A percentile compares a stretch with the other conserved stretches of the same genome.
These are phyloP conservation scores for Gallinago stenura DNA, from an alignment of 2,797 vertebrate genomes.

Conservation along the genomic window DNA sequence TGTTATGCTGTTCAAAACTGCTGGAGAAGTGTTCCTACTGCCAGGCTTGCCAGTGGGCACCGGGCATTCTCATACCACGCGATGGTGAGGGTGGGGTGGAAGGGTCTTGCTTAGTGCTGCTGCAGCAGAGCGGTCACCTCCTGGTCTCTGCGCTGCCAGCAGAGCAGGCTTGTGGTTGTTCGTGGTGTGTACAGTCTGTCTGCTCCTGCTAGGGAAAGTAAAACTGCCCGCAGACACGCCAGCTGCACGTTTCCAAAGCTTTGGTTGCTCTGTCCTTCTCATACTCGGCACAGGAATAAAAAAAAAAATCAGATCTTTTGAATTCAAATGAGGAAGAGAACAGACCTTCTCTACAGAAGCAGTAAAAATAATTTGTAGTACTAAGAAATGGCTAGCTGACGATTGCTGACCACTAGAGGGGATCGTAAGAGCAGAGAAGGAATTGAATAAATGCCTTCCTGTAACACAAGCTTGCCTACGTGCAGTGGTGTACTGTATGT, in stretches of 20 bases:
- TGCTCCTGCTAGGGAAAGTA: neutral
- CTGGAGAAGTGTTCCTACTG: neutral
- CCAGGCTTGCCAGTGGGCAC: neutral
- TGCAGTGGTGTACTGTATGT: neutral
- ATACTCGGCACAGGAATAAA: neutral
- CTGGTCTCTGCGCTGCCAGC: neutral
- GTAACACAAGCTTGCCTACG: neutral
- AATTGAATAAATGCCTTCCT: neutral
- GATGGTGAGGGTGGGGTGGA: neutral
- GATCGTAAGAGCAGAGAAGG: conserved; percentile 8
- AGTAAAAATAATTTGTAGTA: neutral
- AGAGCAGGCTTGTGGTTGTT: neutral
- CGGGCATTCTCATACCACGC: neutral
- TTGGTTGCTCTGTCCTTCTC: neutral
- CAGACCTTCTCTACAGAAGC: neutral
- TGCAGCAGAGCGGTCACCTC: neutral
- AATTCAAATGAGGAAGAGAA: neutral
- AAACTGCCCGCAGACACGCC: neutral
- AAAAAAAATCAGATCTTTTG: neutral
- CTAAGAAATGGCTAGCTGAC: neutral
- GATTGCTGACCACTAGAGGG: conserved; percentile 62
- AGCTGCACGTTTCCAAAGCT: neutral
- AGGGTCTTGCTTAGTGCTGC: neutral
- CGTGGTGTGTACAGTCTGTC: fast-evolving
- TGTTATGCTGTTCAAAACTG: neutral